These are phyloP conservation scores for Chlorops oryzae DNA, from an alignment of 1,140 invertebrate genomes.

Conservation along the genomic window DNA sequence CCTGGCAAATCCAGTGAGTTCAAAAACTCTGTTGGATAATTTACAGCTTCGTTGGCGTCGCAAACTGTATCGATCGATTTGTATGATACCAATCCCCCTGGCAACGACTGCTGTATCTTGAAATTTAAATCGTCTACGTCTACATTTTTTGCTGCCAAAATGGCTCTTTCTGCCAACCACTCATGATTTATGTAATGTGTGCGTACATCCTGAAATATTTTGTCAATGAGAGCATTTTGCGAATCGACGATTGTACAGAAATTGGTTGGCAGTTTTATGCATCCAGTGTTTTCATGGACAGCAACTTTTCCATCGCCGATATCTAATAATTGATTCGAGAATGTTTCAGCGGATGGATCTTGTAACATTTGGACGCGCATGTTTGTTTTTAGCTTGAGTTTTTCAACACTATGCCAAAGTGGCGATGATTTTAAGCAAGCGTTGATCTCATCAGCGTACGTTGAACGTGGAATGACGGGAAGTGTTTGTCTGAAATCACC, in stretches of 20 bases:
- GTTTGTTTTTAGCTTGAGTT: constrained; percentile 36
- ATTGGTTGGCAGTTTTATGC: constrained; percentile 16
- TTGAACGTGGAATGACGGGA: constrained; percentile 12
- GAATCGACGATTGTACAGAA: constrained; percentile 11
- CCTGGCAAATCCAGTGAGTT: no score
- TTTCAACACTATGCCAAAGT: constrained; percentile 43
- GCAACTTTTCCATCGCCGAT: constrained; percentile 21
- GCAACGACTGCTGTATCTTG: no score
- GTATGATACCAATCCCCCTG: no score
- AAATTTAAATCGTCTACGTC: neutral
- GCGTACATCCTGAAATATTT: constrained; percentile 6
- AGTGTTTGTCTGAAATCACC: constrained; percentile 13
- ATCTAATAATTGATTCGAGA: constrained; percentile 22
- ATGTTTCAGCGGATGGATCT: constrained; percentile 25
- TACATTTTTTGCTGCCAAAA: constrained; percentile 4
- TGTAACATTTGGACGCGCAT: constrained; percentile 35
- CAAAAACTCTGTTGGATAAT: no score
- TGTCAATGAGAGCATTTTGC: constrained; percentile 1
- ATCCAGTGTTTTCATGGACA: constrained; percentile 16
- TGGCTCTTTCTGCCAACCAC: constrained; percentile 6
- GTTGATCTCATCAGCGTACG: constrained; percentile 44
- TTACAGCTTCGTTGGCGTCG: no score
- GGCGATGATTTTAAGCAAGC: constrained; percentile 48
- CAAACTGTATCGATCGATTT: no score
- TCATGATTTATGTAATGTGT: constrained; percentile 10